phyloP scores from a whole-genome alignment of 2,888 invertebrate genomes.

The Branchellion lobata region DNA sequence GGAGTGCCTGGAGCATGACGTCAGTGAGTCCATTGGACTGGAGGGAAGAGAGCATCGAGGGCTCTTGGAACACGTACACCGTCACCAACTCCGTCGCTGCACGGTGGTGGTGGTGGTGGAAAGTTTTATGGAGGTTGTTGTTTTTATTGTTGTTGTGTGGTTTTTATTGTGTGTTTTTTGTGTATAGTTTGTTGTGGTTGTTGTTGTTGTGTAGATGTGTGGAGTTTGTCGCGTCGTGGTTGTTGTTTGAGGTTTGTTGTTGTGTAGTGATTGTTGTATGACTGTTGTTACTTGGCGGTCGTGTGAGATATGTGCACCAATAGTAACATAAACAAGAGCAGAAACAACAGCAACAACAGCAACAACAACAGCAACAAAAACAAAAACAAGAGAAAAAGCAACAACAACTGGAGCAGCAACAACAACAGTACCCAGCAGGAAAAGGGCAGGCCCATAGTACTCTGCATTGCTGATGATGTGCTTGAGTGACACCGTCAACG shows the following conservation, averaged over 20 bases:
- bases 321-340: too few species aligned
- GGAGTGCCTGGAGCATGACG: constrained; percentile 78
- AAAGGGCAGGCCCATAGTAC: constrained; percentile 82
- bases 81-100: constrained; percentile 76
- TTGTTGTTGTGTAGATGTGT: not conserved
- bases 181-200: not conserved
- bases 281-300: too few species aligned
- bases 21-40: constrained; percentile 83
- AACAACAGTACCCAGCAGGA: constrained; percentile 71
- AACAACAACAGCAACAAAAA: too few species aligned
- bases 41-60: constrained; percentile 77
- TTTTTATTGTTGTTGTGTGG: not conserved
- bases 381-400: too few species aligned
- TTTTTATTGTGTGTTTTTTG: not conserved
- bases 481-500: constrained; percentile 75
- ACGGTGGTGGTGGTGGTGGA: not conserved
- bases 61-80: constrained; percentile 76
- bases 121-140: too few species aligned
- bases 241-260: too few species aligned
- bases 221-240: not conserved
- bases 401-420: not conserved
- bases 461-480: constrained; percentile 82
- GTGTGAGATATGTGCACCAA: too few species aligned
- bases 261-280: too few species aligned
- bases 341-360: too few species aligned